Evolutionary conservation across 2,113 vertebrate species (phyloP).

Genomic region (Halichoerus grypus): DNA sequence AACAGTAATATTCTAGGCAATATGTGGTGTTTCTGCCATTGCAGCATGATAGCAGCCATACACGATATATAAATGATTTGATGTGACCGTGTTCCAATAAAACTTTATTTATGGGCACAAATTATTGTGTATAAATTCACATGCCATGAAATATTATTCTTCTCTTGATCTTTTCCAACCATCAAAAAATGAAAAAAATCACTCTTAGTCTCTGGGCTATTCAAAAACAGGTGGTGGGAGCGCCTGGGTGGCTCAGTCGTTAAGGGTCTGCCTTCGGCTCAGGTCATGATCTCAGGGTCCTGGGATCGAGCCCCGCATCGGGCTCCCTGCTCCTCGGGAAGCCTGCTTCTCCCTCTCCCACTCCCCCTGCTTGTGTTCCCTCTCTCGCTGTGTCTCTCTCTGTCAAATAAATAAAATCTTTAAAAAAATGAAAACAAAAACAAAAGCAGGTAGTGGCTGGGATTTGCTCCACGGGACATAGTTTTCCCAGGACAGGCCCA

Average conservation of each 20-base stretch:
- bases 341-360: too few species aligned
- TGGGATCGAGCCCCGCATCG: too few species aligned
- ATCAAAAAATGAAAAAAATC: not conserved
- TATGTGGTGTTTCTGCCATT: not conserved
- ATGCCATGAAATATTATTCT: not conserved
- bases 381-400: too few species aligned
- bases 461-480: not conserved
- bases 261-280: too few species aligned
- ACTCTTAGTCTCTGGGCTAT: not conserved
- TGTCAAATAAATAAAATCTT: too few species aligned
- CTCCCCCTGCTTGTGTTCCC: too few species aligned
- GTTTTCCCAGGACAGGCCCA: not conserved
- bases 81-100: not conserved
- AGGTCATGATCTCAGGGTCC: too few species aligned
- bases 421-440: not conserved
- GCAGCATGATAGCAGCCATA: not conserved
- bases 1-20: slow-evolving; percentile 12
- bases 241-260: too few species aligned
- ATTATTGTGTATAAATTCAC: not conserved
- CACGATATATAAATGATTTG: not conserved
- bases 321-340: too few species aligned
- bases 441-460: not conserved
- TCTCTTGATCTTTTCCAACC: not conserved
- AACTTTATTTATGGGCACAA: slow-evolving; percentile 14
- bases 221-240: not conserved